Conservation (phyloP, 2,797 vertebrate genomes). For the Phaenicophaeus curvirostris region DNA sequence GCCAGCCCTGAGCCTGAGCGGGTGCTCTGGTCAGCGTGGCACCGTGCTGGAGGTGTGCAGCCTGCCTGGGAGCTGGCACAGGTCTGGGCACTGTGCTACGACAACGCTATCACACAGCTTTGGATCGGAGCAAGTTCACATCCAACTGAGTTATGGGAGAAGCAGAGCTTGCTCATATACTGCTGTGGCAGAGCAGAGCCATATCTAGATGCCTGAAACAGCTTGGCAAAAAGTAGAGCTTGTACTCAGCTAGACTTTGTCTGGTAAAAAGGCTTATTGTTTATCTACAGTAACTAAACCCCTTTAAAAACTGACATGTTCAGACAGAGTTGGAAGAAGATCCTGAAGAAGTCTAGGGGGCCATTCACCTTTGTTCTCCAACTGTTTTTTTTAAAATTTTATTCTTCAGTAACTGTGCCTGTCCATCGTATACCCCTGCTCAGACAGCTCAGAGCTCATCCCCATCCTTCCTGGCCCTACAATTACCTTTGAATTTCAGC, state of each 20-base stretch:
- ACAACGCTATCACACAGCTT: accelerated
- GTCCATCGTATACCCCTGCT: neutral
- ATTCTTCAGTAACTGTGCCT: neutral
- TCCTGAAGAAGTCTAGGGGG: neutral
- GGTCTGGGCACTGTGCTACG: accelerated
- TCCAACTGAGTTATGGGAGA: neutral
- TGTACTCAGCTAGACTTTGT: neutral
- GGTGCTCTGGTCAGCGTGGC: accelerated
- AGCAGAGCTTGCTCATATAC: neutral
- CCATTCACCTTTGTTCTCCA: neutral
- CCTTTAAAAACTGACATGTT: accelerated
- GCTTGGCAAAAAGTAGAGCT: neutral
- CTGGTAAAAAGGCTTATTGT: neutral
- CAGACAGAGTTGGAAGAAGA: neutral
- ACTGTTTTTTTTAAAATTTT: neutral
- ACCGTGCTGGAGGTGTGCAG: accelerated
- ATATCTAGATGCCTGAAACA: neutral
- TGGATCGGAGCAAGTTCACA: neutral
- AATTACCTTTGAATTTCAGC: neutral
- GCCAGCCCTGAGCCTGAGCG: neutral
- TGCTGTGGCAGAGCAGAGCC: neutral
- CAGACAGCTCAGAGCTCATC: neutral
- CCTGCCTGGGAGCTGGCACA: neutral
- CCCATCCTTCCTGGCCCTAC: neutral
- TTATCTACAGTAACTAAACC: neutral